These are phyloP conservation scores for Nannoperca australis DNA, from an alignment of 2,797 vertebrate genomes.

Conservation along the genomic window DNA sequence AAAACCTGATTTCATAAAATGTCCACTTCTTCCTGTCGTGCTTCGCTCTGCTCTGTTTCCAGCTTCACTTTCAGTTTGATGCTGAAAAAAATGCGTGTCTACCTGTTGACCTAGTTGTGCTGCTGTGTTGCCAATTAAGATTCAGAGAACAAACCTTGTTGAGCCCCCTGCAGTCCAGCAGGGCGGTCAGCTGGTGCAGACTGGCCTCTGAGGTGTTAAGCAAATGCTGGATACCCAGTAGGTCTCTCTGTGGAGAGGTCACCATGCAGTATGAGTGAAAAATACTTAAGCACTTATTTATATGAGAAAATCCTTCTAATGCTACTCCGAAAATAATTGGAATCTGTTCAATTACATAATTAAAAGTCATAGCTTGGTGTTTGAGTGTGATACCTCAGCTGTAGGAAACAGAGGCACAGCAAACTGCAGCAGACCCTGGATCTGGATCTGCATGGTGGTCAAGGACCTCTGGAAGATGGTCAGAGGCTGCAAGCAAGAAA, in stretches of 20 bases:
- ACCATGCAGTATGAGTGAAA: conserved; percentile 10
- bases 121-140: conserved; percentile 50
- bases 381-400: conserved; percentile 86
- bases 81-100: conserved; percentile 28
- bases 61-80: conserved; percentile 20
- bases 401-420: conserved; percentile 92
- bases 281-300: background rate
- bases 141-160: conserved; percentile 89
- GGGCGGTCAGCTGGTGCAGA: conserved; percentile 95
- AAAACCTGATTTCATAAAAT: conserved; percentile 9
- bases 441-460: conserved; percentile 95
- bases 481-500: conserved; percentile 85
- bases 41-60: background rate
- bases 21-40: conserved; percentile 2
- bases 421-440: conserved; percentile 91
- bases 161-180: conserved; percentile 96
- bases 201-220: conserved; percentile 93
- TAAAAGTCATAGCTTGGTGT: background rate
- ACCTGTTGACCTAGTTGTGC: conserved; percentile 53
- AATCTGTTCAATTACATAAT: background rate
- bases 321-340: background rate
- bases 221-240: conserved; percentile 90
- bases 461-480: conserved; percentile 94
- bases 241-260: conserved; percentile 87
- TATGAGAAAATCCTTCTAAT: background rate